Base-by-base conservation (phyloP, 1,140 invertebrate genomes). In the Nautilus pompilius region DNA sequence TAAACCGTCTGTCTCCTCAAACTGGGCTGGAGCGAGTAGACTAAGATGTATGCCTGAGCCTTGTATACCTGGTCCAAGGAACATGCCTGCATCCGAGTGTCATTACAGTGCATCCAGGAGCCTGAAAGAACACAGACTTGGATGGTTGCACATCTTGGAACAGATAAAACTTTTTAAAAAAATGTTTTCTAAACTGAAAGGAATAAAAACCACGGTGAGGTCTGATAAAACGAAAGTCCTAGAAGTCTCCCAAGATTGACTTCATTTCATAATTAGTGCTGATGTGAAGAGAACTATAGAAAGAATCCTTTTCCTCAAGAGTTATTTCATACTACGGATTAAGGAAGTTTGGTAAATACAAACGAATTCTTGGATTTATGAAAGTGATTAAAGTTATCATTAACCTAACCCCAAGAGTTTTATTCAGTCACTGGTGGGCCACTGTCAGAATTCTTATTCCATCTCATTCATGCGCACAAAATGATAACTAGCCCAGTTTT, bases 31-130 rank as follows among this genome's bases (percentile, higher is more conserved):
- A 53, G 49, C 3, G 49, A 53, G 24, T 28, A 79, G 48, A 79
- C 60, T 22, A 79, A 60, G 41, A 79, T 79, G 58, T 79, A 79
- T 0, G 72, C 75, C 54, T 79, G 77, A 54, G 67, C 66, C 20
- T 66, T 60, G 26, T 68, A 48, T 8, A 79, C 77, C 26, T 77
- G 74, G 17, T 74, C 67, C 26, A 71, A 15, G 0, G 66, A 45
- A 28, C 65, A 68, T 13, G 68, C 54, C 48, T 69, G 60, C 56
- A 77, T 65, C 32, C 66, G 67, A 0, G 75, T 69, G 67, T 79
- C 77, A 67, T 79, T 79, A 55, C 75, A 77, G 46, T 73, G 64
- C 5, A 77, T 49, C 77, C 77, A 79, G 1, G 77, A 75, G 53
- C 67, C 77, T 79, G 63, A 45, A 66, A 73, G 30, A 45, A 36